Conservation (phyloP, 2,797 vertebrate species). For the Kryptolebias ocellatus region DNA sequence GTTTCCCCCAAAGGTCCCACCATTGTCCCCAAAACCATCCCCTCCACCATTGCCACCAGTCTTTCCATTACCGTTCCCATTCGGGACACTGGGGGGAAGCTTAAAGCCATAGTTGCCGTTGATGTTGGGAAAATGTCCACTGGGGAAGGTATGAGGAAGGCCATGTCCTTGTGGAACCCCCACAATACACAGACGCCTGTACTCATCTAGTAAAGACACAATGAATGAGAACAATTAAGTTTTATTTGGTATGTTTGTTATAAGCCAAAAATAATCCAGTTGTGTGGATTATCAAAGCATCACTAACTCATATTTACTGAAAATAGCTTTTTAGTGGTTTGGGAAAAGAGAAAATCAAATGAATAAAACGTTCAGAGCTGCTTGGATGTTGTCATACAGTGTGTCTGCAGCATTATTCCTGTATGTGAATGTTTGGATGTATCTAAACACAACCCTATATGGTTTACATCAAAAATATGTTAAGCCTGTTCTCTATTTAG, state of each 20-base stretch:
- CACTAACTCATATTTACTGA: neutral
- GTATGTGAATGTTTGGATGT: too few species aligned
- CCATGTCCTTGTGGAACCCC: constrained; percentile 82
- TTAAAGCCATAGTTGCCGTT: constrained; percentile 74
- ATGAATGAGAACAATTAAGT: constrained; percentile 11
- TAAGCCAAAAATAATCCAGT: too few species aligned
- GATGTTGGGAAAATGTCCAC: constrained; percentile 65
- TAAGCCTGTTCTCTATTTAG: constrained; percentile 4
- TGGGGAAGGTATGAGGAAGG: constrained; percentile 73
- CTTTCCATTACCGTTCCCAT: constrained; percentile 68
- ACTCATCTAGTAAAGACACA: constrained; percentile 83
- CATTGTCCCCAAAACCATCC: constrained; percentile 41
- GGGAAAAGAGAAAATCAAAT: constrained; percentile 4
- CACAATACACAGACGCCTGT: constrained; percentile 87
- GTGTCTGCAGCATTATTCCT: neutral
- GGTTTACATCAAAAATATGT: neutral
- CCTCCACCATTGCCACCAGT: constrained; percentile 69
- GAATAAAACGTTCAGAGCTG: neutral
- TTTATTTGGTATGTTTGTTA: neutral
- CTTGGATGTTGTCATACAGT: neutral
- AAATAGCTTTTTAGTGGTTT: neutral
- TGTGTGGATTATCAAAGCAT: neutral
- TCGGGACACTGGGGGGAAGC: constrained; percentile 64
- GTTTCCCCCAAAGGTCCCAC: constrained; percentile 45
- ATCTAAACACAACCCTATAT: neutral